Percentiles rank a stretch among this genome's conserved stretches.
Conservation (phyloP, 2,797 vertebrate genomes). For the Thaleichthys pacificus region DNA sequence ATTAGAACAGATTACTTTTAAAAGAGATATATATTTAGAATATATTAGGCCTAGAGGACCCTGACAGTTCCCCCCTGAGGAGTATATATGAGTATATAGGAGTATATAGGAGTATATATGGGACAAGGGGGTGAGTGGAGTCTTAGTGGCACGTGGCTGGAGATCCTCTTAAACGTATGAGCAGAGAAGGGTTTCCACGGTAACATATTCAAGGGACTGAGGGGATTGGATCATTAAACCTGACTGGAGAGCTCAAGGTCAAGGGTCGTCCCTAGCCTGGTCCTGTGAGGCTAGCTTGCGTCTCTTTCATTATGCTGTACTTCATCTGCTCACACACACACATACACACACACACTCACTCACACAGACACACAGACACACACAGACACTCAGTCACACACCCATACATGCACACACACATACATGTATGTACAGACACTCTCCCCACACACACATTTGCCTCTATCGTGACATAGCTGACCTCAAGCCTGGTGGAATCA, state of each 20-base stretch:
- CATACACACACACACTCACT: background rate
- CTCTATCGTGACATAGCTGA: background rate
- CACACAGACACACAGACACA: background rate
- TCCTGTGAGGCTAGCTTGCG: slow-evolving; percentile 49
- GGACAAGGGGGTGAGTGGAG: slow-evolving; percentile 40
- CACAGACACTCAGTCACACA: background rate
- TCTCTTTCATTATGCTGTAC: slow-evolving; percentile 53
- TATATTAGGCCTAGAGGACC: too few species aligned
- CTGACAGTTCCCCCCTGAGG: background rate
- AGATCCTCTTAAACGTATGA: slow-evolving; percentile 60
- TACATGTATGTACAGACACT: background rate
- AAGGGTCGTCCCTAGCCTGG: slow-evolving; percentile 59
- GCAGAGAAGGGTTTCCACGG: slow-evolving; percentile 59
- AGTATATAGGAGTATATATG: too few species aligned
- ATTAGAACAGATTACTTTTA: too few species aligned
- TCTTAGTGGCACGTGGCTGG: slow-evolving; percentile 69
- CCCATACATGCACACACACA: background rate
- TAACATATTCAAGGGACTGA: slow-evolving; percentile 65
- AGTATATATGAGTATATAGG: slow-evolving; percentile 18
- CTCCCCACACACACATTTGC: background rate
- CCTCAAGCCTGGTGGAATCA: too few species aligned
- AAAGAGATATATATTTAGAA: too few species aligned
- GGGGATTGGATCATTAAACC: slow-evolving; percentile 70
- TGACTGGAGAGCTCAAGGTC: slow-evolving; percentile 68
- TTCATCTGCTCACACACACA: slow-evolving; percentile 12